These are phyloP conservation scores for Eilema sororculum DNA, from an alignment of 2,888 invertebrate species.

Conservation along the genomic window DNA sequence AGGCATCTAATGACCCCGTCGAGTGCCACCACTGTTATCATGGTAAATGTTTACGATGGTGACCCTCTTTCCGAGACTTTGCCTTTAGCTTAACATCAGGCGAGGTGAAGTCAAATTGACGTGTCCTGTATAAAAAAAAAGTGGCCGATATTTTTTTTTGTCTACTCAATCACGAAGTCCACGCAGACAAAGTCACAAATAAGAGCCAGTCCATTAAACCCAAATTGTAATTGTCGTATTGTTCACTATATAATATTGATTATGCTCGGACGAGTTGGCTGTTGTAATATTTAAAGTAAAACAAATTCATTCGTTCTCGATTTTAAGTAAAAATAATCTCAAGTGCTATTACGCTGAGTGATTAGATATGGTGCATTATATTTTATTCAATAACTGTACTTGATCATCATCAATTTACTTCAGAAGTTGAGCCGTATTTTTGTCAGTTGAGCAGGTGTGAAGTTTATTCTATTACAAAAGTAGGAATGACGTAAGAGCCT, in stretches of 20 bases:
- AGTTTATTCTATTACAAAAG: background rate
- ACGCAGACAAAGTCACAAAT: background rate
- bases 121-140: too few species aligned
- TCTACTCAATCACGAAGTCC: background rate
- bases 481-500: too few species aligned
- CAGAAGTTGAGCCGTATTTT: background rate
- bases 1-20: too few species aligned
- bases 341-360: constrained; percentile 1
- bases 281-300: constrained; percentile 3
- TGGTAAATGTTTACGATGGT: too few species aligned
- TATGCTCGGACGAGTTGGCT: background rate
- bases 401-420: background rate
- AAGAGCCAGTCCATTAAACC: background rate
- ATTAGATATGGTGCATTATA: constrained; percentile 9
- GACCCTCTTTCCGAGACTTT: too few species aligned
- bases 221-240: constrained; percentile 7
- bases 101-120: too few species aligned
- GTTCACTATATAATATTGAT: constrained; percentile 7
- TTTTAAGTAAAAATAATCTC: background rate
- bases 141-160: too few species aligned
- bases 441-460: background rate
- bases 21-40: too few species aligned
- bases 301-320: constrained; percentile 14
- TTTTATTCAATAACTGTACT: background rate
- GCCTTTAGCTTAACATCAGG: too few species aligned